phyloP scores from a whole-genome alignment of 2,113 vertebrate genomes.

The Picathartes gymnocephalus region DNA sequence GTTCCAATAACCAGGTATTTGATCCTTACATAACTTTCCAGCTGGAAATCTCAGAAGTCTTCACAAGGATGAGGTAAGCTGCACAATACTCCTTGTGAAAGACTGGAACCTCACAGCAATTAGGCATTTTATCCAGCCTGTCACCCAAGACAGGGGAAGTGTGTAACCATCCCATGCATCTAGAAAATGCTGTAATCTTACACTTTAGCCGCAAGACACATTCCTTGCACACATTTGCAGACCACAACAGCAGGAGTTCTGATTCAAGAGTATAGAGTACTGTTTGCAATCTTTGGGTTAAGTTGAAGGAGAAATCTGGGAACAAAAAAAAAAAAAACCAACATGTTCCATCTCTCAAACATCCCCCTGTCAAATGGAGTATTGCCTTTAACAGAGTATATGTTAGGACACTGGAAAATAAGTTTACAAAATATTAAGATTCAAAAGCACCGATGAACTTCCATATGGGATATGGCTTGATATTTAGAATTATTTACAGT shows the following conservation, averaged over 20 bases:
- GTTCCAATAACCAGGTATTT: background rate
- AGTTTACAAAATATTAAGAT: background rate
- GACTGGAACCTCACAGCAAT: background rate
- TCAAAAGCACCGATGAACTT: background rate
- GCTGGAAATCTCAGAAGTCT: background rate
- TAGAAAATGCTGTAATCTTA: background rate
- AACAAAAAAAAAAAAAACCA: background rate
- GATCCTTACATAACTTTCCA: background rate
- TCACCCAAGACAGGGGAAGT: background rate
- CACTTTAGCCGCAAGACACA: background rate
- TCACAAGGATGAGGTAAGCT: background rate
- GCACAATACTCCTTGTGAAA: background rate
- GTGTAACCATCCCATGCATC: background rate
- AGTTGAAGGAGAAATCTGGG: background rate
- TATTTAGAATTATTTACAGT: background rate
- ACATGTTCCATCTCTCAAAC: background rate
- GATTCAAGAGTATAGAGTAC: background rate
- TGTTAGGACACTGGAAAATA: background rate
- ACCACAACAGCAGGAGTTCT: background rate
- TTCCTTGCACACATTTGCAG: background rate
- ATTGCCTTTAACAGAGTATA: background rate
- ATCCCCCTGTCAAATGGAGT: background rate
- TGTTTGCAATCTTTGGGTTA: background rate
- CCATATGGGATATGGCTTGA: background rate
- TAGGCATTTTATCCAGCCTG: background rate